Percentiles rank a stretch among this genome's conserved stretches.
Evolutionary conservation across 2,797 vertebrate species (phyloP).

Genomic region (Spondyliosoma cantharus): DNA sequence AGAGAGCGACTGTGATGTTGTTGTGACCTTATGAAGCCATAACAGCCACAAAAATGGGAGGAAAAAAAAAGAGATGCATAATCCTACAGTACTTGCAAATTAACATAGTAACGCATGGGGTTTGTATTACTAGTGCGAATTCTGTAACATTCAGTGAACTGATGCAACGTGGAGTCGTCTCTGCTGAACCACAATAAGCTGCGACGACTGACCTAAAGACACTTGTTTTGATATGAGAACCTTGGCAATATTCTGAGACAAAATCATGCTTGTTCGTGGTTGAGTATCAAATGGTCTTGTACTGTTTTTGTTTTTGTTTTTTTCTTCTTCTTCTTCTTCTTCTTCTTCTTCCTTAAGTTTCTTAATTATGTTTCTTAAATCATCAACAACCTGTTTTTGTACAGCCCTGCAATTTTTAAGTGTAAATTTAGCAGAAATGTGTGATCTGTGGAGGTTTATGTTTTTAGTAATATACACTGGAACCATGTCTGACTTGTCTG

Average conservation of each 20-base stretch:
- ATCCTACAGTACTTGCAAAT: conserved; percentile 76
- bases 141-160: conserved; percentile 80
- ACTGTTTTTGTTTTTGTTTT: conserved; percentile 43
- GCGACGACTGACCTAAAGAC: conserved; percentile 75
- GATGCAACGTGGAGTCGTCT: conserved; percentile 78
- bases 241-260: conserved; percentile 82
- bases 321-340: conserved; percentile 17
- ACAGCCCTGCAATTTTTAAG: conserved; percentile 81
- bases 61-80: conserved; percentile 58
- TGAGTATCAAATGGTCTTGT: conserved; percentile 79
- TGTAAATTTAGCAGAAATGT: conserved; percentile 84
- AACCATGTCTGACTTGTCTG: conserved; percentile 81
- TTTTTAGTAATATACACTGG: conserved; percentile 89
- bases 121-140: conserved; percentile 80
- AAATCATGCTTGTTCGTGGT: conserved; percentile 81
- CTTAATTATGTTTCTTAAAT: conserved; percentile 66
- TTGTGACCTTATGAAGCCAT: conserved; percentile 78
- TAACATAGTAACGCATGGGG: conserved; percentile 83
- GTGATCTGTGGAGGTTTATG: conserved; percentile 83
- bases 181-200: conserved; percentile 75
- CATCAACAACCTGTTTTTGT: conserved; percentile 77
- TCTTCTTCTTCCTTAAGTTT: conserved; percentile 36
- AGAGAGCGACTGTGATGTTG: conserved; percentile 74
- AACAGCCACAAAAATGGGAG: conserved; percentile 73
- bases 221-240: conserved; percentile 83